Percentiles rank a stretch among this genome's conserved stretches.
These are phyloP conservation scores for Cheilosia pagana DNA, from an alignment of 2,888 invertebrate genomes.

Conservation along the genomic window DNA sequence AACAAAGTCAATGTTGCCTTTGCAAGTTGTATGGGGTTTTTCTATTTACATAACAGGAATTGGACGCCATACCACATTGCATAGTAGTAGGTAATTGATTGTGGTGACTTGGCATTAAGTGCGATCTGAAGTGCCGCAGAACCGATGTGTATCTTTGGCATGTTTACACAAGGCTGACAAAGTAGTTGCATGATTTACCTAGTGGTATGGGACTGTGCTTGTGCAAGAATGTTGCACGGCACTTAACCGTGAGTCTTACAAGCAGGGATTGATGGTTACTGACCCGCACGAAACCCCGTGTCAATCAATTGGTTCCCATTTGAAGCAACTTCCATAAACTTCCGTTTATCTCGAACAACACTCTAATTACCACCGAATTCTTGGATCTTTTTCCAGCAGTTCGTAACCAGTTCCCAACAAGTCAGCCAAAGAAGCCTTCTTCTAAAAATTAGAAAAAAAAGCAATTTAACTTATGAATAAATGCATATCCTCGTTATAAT, in stretches of 20 bases:
- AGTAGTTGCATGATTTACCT: not conserved
- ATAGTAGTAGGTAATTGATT: not conserved
- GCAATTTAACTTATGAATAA: too few relatives aligned
- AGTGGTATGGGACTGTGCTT: conserved; percentile 10
- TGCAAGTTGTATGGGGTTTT: not conserved
- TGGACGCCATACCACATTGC: not conserved
- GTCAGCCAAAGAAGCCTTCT: too few relatives aligned
- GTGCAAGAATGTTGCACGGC: conserved; percentile 2
- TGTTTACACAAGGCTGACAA: conserved; percentile 20
- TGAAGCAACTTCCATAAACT: not conserved
- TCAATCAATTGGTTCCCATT: not conserved
- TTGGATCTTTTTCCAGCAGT: not conserved
- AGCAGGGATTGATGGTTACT: too few relatives aligned
- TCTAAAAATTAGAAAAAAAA: too few relatives aligned
- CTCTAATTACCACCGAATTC: not conserved
- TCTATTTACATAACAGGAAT: conserved; percentile 15
- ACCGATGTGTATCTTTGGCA: conserved; percentile 5
- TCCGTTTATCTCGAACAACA: not conserved
- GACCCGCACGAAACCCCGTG: not conserved
- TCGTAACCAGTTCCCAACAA: not conserved
- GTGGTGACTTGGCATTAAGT: conserved; percentile 13
- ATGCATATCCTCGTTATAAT: too few relatives aligned
- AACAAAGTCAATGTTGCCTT: conserved; percentile 1
- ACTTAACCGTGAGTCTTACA: not conserved
- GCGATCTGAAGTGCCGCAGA: conserved; percentile 17